Evolutionary conservation across 1,140 invertebrate genomes (phyloP).

Genomic region (Trichomalopsis sarcophagae): DNA sequence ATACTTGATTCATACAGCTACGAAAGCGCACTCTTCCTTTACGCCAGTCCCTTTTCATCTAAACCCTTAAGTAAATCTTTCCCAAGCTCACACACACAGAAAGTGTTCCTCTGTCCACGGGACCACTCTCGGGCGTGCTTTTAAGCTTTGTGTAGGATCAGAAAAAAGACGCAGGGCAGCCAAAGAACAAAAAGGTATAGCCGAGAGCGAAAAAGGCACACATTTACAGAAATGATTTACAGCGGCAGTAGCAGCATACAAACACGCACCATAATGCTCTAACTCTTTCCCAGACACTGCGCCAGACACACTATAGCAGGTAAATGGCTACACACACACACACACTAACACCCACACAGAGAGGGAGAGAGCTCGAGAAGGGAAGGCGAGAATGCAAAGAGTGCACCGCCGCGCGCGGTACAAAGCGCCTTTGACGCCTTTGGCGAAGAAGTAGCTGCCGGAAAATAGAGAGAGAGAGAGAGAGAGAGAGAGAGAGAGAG

Average conservation of each 20-base stretch:
- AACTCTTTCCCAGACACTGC: neutral
- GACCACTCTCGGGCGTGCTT: neutral
- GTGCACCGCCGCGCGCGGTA: neutral
- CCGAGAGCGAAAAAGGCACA: conserved; percentile 12
- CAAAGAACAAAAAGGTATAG: neutral
- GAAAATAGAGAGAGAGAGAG: neutral
- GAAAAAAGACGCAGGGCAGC: neutral
- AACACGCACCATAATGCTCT: conserved; percentile 2
- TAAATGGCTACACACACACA: conserved; percentile 20
- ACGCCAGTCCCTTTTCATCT: neutral
- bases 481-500: too few species aligned
- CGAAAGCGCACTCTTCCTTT: neutral
- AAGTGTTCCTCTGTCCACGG: neutral
- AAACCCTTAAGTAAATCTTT: conserved; percentile 1
- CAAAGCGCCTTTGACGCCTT: too few species aligned
- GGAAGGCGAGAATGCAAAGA: neutral
- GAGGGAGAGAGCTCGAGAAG: too few species aligned
- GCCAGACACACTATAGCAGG: neutral
- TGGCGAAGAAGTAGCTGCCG: neutral
- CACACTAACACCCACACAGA: too few species aligned
- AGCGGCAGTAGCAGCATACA: neutral
- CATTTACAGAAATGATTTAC: conserved; percentile 44
- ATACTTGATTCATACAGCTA: neutral
- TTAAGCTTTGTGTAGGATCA: neutral
- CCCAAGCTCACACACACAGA: neutral